Evolutionary conservation across 2,113 vertebrate species (phyloP).

Genomic region (Podarcis muralis): DNA sequence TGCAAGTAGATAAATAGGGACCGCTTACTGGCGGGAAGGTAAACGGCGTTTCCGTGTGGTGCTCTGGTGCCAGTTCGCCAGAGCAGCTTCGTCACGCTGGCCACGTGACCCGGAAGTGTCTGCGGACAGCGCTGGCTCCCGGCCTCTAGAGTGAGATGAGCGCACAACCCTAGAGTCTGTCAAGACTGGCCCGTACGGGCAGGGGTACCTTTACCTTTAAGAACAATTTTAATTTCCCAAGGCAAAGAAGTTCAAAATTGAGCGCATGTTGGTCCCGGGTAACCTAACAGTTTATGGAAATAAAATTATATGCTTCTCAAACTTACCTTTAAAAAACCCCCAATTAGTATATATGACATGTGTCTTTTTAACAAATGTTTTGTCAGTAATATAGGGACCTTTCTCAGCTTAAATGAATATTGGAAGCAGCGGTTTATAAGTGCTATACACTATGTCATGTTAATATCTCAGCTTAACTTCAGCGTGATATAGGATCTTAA

Average conservation of each 20-base stretch:
- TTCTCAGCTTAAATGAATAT: background rate
- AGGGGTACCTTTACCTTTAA: background rate
- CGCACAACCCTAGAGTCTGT: no score
- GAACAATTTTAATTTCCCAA: background rate
- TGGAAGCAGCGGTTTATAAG: background rate
- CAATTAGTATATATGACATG: background rate
- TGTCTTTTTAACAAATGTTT: background rate
- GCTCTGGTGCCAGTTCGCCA: no score
- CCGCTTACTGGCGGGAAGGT: no score
- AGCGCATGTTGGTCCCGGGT: background rate
- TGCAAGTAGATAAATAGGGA: no score
- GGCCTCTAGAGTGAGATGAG: no score
- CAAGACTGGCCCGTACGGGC: no score
- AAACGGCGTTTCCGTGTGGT: no score
- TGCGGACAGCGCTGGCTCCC: no score
- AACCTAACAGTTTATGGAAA: background rate
- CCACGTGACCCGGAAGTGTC: no score
- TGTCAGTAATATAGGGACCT: background rate
- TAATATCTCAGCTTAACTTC: background rate
- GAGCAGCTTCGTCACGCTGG: no score
- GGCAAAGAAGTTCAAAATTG: background rate
- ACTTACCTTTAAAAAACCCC: background rate
- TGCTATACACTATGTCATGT: background rate
- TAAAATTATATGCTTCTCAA: background rate
- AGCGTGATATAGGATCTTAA: background rate